Conservation (phyloP, 2,888 invertebrate species). For the Drosophila rubida region DNA sequence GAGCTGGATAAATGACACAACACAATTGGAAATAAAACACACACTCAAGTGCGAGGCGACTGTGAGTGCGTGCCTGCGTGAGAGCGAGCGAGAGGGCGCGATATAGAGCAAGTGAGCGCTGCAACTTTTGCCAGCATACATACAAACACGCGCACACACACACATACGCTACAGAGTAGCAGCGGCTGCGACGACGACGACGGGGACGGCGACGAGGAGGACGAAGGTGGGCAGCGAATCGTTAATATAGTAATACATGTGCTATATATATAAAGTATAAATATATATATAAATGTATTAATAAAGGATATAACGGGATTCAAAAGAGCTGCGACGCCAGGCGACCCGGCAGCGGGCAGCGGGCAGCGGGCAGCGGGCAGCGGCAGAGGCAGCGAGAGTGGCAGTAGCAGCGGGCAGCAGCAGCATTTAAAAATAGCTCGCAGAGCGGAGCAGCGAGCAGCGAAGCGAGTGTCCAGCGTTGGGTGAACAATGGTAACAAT, state of each 20-base stretch:
- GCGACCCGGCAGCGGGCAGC: constrained; percentile 7
- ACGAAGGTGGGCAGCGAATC: constrained; percentile 18
- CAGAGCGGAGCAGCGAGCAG: constrained; percentile 23
- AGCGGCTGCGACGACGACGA: background rate
- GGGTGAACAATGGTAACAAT: constrained; percentile 84
- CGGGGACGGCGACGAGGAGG: background rate
- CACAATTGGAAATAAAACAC: constrained; percentile 35
- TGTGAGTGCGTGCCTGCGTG: background rate
- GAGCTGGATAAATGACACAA: constrained; percentile 55
- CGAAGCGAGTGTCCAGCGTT: constrained; percentile 23
- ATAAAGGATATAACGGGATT: constrained; percentile 22
- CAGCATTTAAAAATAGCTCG: constrained; percentile 47
- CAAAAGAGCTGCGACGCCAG: constrained; percentile 35
- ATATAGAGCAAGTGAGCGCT: constrained; percentile 21
- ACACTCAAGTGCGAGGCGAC: constrained; percentile 23
- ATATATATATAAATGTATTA: constrained; percentile 3
- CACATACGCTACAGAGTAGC: background rate
- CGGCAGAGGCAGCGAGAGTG: background rate
- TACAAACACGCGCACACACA: constrained; percentile 12
- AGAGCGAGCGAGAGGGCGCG: background rate
- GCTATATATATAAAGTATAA: constrained; percentile 14
- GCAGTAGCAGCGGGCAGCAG: background rate
- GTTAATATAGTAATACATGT: constrained; percentile 27
- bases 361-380: background rate
- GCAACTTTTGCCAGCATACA: constrained; percentile 31